Evolutionary conservation across 2,797 vertebrate genomes (phyloP).

Genomic region (Cichlasoma orientale): DNA sequence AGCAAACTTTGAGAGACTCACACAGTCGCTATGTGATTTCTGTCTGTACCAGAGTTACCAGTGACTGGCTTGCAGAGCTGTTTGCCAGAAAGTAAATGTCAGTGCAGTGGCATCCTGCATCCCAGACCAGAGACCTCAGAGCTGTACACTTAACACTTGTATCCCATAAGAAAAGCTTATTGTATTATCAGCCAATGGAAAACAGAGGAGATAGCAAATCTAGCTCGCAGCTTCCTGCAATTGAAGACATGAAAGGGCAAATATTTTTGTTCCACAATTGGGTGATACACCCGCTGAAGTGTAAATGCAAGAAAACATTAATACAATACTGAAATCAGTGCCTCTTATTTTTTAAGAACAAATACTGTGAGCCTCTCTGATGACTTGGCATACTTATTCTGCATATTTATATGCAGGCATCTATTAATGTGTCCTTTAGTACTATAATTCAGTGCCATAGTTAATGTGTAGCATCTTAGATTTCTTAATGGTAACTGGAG

Average conservation of each 20-base stretch:
- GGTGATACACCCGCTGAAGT: neutral
- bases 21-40: neutral
- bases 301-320: neutral
- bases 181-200: neutral
- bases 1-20: neutral
- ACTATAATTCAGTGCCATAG: neutral
- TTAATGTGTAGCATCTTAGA: neutral
- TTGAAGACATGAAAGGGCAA: conserved; percentile 40
- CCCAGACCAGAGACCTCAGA: neutral
- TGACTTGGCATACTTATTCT: neutral
- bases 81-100: conserved; percentile 35
- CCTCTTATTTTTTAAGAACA: neutral
- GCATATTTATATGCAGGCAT: neutral
- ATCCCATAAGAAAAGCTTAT: neutral
- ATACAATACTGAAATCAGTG: neutral
- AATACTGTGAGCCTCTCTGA: neutral
- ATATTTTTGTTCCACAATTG: conserved; percentile 35
- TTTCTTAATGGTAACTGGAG: neutral
- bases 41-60: neutral
- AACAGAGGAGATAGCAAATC: neutral
- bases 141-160: neutral
- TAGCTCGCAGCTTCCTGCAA: conserved; percentile 60
- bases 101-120: neutral
- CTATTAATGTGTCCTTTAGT: neutral
- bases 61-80: neutral